Base-by-base conservation (phyloP, 1,140 invertebrate species). In the Liolophura sinensis region DNA sequence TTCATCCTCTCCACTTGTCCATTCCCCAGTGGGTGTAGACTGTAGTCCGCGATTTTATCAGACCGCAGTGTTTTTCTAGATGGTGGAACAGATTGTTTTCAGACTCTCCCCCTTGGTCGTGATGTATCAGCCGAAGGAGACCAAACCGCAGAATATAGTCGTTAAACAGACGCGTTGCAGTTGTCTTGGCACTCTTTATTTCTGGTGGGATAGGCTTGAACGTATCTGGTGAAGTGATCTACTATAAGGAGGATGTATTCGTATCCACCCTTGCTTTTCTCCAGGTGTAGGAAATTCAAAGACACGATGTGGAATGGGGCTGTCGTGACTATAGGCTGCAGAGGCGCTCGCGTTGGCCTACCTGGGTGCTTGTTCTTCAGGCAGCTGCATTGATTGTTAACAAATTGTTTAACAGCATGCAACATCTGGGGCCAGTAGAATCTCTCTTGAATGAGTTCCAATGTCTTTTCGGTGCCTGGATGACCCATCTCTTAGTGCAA, bases 171-270 rank as follows among this genome's bases (percentile, higher is more conserved):
- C 27, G 60, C 6, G 70, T 67, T 20, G 73, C 73, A 46, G 65
- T 66, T 15, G 65, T 68, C 14, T 50, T 50, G 0, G 40, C 66
- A 55, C 62, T 46, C 51, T n/a, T 69, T 67, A 47, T 73, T 75
- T 22, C 25, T 64, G 24, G 69, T 69, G 0, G 62, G 55, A 46
- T 67, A 70, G 16, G 65, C 66, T 62, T 77, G 70, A 7, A 69
- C 69, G 51, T 65, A 73, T 51, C 64, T 18, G 27, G 70, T 68
- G 54, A 63, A 75, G 57, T 75, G 69, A 50, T 75, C 69, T 0
- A 71, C 65, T 12, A 78, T 57, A 0, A 79, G 76, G 4, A 82
- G 55, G 12, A 81, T 72, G 49, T 73, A 62, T 60, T 73, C 62
- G 27, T 61, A 67, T 1, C 63, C 67, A 0, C 73, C 68, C 25